Evolutionary conservation across 1,140 invertebrate genomes (phyloP).

Genomic region (Eurosta solidaginis): DNA sequence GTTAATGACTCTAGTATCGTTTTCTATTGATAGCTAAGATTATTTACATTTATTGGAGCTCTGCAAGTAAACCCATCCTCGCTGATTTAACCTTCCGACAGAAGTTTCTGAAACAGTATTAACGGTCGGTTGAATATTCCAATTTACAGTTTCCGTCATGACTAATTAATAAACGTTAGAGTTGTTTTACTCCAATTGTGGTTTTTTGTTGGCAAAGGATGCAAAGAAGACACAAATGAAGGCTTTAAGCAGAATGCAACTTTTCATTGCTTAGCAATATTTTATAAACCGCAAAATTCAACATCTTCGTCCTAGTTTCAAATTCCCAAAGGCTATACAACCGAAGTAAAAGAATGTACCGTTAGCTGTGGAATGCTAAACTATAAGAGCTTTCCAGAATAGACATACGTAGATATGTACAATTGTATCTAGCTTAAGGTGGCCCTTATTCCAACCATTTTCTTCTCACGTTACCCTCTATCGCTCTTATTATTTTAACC

Average conservation of each 20-base stretch:
- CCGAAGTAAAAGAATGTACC: neutral
- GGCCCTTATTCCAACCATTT: no score
- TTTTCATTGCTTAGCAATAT: neutral
- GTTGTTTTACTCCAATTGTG: neutral
- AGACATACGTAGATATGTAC: no score
- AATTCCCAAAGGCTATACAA: conserved; percentile 3
- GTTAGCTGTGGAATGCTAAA: neutral
- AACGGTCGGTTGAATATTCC: neutral
- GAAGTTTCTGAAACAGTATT: neutral
- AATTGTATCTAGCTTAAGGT: no score
- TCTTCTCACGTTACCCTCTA: no score
- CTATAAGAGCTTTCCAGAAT: no score
- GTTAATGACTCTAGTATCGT: no score
- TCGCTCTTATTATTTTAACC: no score
- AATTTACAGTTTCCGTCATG: neutral
- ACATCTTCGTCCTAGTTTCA: neutral
- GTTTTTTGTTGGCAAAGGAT: neutral
- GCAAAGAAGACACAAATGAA: neutral
- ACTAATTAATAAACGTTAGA: neutral
- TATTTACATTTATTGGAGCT: no score
- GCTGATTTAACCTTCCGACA: neutral
- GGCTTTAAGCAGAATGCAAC: neutral
- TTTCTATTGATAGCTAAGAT: no score
- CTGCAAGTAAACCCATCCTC: neutral
- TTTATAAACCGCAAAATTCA: neutral